Percentiles rank a stretch among this genome's conserved stretches.
Conservation (phyloP, 2,113 vertebrate genomes). For the Peromyscus leucopus region DNA sequence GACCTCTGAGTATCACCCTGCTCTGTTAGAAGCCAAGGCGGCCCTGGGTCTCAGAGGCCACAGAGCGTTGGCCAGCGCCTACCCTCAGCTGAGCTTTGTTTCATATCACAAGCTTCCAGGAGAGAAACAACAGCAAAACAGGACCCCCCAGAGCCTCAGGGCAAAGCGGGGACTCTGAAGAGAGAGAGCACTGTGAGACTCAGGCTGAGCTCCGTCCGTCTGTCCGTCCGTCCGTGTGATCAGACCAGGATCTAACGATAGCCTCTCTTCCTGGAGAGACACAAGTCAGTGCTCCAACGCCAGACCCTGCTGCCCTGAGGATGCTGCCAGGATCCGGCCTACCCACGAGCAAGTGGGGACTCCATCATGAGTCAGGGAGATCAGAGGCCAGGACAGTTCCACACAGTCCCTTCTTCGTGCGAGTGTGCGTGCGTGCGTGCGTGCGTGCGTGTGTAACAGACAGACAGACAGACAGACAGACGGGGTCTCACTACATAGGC, state of each 20-base stretch:
- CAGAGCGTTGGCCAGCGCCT: neutral
- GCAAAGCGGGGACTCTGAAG: neutral
- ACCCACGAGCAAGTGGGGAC: neutral
- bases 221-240: neutral
- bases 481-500: neutral
- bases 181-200: neutral
- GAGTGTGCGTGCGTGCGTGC: neutral
- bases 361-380: neutral
- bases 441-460: neutral
- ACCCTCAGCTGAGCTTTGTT: neutral
- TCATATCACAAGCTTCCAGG: neutral
- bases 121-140: neutral
- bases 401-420: neutral
- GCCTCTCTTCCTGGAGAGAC: neutral
- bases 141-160: neutral
- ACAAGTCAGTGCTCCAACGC: neutral
- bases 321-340: neutral
- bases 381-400: neutral
- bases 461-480: neutral
- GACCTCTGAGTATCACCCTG: slow-evolving; percentile 26
- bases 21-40: neutral
- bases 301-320: neutral
- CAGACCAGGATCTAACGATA: neutral
- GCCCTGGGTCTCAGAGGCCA: no score
- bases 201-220: neutral